These are phyloP conservation scores for Diceros bicornis DNA, from an alignment of 2,797 vertebrate species.

Conservation along the genomic window DNA sequence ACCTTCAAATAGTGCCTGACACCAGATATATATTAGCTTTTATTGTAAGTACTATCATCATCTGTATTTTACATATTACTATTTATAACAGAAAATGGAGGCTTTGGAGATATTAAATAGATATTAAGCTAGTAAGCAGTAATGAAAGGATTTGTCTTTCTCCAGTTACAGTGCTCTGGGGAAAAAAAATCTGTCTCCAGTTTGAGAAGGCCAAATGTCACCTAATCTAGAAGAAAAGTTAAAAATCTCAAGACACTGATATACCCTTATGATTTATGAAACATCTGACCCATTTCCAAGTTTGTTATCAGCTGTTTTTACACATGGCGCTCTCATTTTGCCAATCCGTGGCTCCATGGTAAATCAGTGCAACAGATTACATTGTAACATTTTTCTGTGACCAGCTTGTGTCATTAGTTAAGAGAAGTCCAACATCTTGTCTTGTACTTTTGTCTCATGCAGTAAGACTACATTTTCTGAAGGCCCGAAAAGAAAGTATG, in stretches of 20 bases:
- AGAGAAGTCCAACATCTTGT: not conserved
- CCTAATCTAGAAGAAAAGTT: constrained; percentile 39
- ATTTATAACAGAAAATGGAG: constrained; percentile 10
- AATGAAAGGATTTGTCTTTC: constrained; percentile 15
- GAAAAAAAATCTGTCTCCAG: not conserved
- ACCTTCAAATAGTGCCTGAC: not conserved
- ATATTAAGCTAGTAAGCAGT: not conserved
- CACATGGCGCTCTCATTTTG: constrained; percentile 18
- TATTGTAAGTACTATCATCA: not conserved
- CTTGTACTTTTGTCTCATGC: not conserved
- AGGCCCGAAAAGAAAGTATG: not conserved
- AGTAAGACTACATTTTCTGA: not conserved
- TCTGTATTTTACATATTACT: constrained; percentile 25
- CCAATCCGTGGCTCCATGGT: not conserved
- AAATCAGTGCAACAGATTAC: not conserved
- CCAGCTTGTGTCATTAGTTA: constrained; percentile 12
- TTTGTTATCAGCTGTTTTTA: constrained; percentile 29
- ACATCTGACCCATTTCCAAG: not conserved
- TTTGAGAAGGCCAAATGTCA: constrained; percentile 22
- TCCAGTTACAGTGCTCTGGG: not conserved
- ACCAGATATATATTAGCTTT: not conserved
- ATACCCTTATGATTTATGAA: constrained; percentile 17
- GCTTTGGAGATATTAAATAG: not conserved
- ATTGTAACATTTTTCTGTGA: not conserved
- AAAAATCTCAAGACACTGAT: not conserved